Evolutionary conservation across 2,797 vertebrate genomes (phyloP).

Genomic region (Sebastes iracundus): DNA sequence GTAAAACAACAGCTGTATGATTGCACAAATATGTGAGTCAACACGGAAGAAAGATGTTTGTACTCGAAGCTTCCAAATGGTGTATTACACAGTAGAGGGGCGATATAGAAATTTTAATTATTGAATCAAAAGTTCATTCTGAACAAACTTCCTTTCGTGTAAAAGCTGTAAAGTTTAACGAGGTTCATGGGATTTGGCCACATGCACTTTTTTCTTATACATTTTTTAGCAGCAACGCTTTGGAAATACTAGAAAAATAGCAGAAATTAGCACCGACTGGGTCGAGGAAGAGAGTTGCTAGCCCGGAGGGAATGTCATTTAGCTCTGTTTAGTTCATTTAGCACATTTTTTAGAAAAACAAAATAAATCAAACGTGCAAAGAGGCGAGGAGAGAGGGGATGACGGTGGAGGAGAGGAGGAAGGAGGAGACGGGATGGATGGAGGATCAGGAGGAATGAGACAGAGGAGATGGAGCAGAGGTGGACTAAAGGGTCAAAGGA

Average conservation of each 20-base stretch:
- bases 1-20: not conserved
- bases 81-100: not conserved
- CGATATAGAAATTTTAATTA: not conserved
- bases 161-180: not conserved
- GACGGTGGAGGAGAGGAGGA: too few relatives aligned
- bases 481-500: not conserved
- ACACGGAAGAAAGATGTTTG: not conserved
- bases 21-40: not conserved
- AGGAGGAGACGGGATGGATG: not conserved
- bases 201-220: not conserved
- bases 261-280: constrained; percentile 10
- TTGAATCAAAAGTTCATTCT: not conserved
- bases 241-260: not conserved
- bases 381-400: not conserved
- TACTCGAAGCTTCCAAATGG: not conserved
- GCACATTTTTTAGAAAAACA: constrained; percentile 23
- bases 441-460: not conserved
- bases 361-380: constrained; percentile 41
- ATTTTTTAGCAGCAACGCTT: not conserved
- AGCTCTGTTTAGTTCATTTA: constrained; percentile 24
- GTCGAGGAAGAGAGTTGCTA: not conserved
- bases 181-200: not conserved
- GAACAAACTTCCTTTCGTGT: not conserved
- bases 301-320: constrained; percentile 19
- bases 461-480: not conserved